Percentiles rank a stretch among this genome's conserved stretches.
Conservation (phyloP, 2,113 vertebrate species). For the Rattus norvegicus region DNA sequence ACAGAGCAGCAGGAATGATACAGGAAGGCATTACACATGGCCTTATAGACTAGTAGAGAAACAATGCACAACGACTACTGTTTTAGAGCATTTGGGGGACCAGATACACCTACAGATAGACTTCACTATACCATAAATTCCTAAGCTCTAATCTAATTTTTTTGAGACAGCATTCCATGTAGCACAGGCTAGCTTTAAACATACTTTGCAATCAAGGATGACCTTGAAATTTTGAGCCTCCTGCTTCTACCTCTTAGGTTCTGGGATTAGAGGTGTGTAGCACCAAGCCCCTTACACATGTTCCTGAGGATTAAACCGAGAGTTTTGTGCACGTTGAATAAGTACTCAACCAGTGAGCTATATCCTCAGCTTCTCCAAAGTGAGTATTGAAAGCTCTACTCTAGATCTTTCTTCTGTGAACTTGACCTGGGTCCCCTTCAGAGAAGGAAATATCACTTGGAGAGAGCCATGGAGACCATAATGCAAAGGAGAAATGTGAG, state of each 20-base stretch:
- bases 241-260: neutral
- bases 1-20: constrained; percentile 9
- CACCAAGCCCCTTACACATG: neutral
- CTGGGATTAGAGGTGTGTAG: neutral
- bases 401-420: constrained; percentile 24
- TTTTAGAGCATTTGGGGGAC: constrained; percentile 19
- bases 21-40: constrained; percentile 43
- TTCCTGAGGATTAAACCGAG: neutral
- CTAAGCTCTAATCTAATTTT: neutral
- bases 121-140: neutral
- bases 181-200: neutral
- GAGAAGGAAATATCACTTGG: constrained; percentile 43
- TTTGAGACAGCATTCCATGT: neutral
- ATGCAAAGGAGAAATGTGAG: neutral
- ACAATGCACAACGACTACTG: neutral
- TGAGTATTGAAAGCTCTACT: neutral
- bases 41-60: neutral
- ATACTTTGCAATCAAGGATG: neutral
- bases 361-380: neutral
- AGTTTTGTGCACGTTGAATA: neutral
- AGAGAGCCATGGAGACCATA: constrained; percentile 22
- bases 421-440: neutral
- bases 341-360: neutral
- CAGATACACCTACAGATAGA: neutral
- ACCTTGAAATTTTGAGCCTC: neutral